phyloP scores from a whole-genome alignment of 53 echinoderm and acorn worm genomes.

The Paracentrotus lividus region DNA sequence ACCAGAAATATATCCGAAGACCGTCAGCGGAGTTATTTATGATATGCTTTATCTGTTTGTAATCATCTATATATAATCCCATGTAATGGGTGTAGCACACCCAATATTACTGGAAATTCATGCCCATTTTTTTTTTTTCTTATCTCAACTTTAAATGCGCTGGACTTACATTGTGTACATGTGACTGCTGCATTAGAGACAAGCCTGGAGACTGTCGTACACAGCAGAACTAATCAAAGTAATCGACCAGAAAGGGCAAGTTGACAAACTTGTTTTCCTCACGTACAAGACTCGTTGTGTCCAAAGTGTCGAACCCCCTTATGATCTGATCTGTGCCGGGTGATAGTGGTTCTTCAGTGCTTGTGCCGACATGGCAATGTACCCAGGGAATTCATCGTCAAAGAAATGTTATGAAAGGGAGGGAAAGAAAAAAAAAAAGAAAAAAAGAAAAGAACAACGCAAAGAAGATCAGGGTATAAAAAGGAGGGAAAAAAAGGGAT shows the following conservation, averaged over 20 bases:
- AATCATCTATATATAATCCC: no score
- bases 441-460: no score
- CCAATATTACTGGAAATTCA: no score
- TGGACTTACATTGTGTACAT: no score
- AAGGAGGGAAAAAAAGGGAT: background rate
- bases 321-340: background rate
- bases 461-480: background rate
- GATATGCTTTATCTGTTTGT: no score
- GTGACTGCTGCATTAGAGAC: background rate
- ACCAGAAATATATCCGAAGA: no score
- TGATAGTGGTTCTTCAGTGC: conserved; percentile 9
- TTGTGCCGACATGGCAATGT: background rate
- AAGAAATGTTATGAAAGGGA: background rate
- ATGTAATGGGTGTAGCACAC: no score
- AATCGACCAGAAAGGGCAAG: background rate
- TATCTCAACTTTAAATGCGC: no score
- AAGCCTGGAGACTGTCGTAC: background rate
- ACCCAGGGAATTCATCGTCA: background rate
- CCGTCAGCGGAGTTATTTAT: no score
- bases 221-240: background rate
- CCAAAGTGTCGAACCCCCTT: background rate
- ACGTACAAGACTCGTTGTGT: conserved; percentile 18
- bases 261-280: conserved; percentile 25
- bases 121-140: no score
- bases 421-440: background rate